Evolutionary conservation across 2,888 invertebrate species (phyloP).

Genomic region (Drosophila diplacantha): DNA sequence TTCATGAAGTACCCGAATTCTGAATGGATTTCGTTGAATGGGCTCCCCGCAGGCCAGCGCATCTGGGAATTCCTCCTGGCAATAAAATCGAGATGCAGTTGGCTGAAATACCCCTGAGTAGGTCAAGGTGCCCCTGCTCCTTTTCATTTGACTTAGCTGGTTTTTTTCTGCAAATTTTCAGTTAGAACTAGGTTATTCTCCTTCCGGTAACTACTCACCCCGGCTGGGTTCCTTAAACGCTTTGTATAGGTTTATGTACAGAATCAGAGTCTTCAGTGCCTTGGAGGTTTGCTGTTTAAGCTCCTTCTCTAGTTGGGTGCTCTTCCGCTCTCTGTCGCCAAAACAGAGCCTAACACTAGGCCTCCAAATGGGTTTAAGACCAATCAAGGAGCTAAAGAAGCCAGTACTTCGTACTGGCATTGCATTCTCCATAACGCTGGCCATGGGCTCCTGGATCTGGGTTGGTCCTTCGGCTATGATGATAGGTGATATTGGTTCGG

Average conservation of each 20-base stretch:
- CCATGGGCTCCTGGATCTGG: not conserved
- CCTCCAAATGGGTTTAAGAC: slow-evolving; percentile 4
- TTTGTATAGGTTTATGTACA: not conserved
- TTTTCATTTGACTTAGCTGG: not conserved
- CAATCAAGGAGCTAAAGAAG: slow-evolving; percentile 1
- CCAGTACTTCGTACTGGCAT: not conserved
- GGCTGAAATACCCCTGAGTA: slow-evolving; percentile 3
- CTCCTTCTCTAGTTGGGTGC: not conserved
- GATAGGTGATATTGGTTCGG: not conserved
- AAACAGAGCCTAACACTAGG: slow-evolving; percentile 9
- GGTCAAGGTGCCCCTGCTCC: not conserved
- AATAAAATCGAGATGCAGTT: too few species aligned
- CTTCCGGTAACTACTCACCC: not conserved
- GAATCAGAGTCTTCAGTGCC: slow-evolving; percentile 1
- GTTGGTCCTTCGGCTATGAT: not conserved
- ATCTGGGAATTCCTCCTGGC: too few species aligned
- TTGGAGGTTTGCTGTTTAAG: slow-evolving; percentile 7
- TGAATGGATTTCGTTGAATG: too few species aligned
- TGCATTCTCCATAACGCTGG: not conserved
- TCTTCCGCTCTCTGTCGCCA: slow-evolving; percentile 1
- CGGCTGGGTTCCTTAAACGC: not conserved
- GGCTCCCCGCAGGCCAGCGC: slow-evolving; percentile 16
- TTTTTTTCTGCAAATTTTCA: not conserved
- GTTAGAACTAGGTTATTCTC: accelerated
- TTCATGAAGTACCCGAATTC: not conserved